Evolutionary conservation across 2,888 invertebrate species (phyloP).

Genomic region (Drosophila ustulata): DNA sequence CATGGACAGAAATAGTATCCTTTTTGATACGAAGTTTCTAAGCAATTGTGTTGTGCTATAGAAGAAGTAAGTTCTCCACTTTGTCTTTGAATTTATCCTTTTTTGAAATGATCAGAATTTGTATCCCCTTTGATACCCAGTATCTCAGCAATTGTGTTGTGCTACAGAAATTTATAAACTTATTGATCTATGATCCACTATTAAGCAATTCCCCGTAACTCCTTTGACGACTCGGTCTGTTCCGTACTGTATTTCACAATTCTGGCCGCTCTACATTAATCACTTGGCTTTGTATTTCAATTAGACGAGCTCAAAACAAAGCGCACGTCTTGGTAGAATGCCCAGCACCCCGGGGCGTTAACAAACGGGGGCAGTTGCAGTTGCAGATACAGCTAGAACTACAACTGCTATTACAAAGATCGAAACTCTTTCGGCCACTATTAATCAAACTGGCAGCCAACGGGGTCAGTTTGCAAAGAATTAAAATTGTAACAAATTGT

Average conservation of each 20-base stretch:
- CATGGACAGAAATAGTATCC: too few relatives aligned
- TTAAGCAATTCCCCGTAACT: slow-evolving; percentile 41
- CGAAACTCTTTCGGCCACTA: slow-evolving; percentile 67
- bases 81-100: not conserved
- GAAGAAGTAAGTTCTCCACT: too few relatives aligned
- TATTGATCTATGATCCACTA: slow-evolving; percentile 10
- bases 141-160: not conserved
- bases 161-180: not conserved
- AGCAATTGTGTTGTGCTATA: too few relatives aligned
- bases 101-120: not conserved
- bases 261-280: slow-evolving; percentile 51
- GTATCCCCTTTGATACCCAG: not conserved
- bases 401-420: slow-evolving; percentile 7
- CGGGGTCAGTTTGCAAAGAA: slow-evolving; percentile 54
- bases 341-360: slow-evolving; percentile 40
- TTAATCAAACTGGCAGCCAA: slow-evolving; percentile 63
- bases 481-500: slow-evolving; percentile 62
- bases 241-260: slow-evolving; percentile 13
- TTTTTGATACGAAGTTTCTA: too few relatives aligned
- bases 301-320: slow-evolving; percentile 58
- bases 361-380: slow-evolving; percentile 31
- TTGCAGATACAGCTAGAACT: slow-evolving; percentile 18
- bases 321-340: slow-evolving; percentile 28
- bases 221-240: slow-evolving; percentile 25
- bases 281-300: slow-evolving; percentile 62